Percentiles rank a stretch among this genome's conserved stretches.
Conservation (phyloP, 2,888 invertebrate genomes). For the Leistus spinibarbis region DNA sequence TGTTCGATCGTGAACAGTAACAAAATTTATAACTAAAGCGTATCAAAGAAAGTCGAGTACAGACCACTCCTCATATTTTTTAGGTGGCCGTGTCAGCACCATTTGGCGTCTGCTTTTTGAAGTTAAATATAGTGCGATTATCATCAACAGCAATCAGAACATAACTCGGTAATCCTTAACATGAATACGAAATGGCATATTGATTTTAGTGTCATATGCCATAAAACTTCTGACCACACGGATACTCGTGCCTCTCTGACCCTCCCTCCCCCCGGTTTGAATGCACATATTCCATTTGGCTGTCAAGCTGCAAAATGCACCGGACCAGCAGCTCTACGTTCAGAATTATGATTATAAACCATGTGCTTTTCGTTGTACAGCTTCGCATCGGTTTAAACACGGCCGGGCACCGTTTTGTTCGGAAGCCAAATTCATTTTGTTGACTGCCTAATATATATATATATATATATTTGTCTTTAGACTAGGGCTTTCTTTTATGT, state of each 20-base stretch:
- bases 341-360: neutral
- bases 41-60: too few relatives aligned
- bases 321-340: neutral
- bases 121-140: slow-evolving; percentile 4
- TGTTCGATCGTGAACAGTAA: too few relatives aligned
- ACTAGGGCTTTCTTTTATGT: too few relatives aligned
- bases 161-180: slow-evolving; percentile 7
- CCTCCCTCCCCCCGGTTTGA: too few relatives aligned
- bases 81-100: neutral
- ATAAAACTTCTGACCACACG: slow-evolving; percentile 4
- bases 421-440: too few relatives aligned
- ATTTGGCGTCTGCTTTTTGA: neutral
- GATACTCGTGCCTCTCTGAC: neutral
- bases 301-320: neutral
- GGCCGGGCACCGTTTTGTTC: too few relatives aligned
- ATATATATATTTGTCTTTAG: too few relatives aligned
- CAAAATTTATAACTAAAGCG: too few relatives aligned
- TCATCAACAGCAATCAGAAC: neutral
- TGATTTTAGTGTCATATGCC: slow-evolving; percentile 7
- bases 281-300: neutral
- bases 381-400: neutral
- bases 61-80: too few relatives aligned
- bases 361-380: neutral
- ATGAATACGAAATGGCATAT: slow-evolving; percentile 4
- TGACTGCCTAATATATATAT: too few relatives aligned